Percentiles rank a stretch among this genome's conserved stretches.
These are phyloP conservation scores for Chymomyza costata DNA, from an alignment of 1,140 invertebrate species.

Conservation along the genomic window DNA sequence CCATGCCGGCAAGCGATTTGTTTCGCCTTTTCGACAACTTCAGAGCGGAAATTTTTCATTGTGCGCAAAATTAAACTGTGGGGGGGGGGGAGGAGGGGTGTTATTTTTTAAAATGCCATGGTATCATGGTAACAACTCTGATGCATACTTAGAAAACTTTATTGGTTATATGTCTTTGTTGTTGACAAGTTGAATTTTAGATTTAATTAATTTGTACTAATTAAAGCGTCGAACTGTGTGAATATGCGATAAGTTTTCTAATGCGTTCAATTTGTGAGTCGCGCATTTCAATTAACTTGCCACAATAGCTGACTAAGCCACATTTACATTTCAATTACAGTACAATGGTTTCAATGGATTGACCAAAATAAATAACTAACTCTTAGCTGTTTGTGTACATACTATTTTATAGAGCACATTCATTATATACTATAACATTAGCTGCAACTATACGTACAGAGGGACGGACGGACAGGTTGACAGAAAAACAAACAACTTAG, in stretches of 20 bases:
- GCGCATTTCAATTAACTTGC: constrained; percentile 23
- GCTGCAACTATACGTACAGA: no score
- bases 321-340: constrained; percentile 66
- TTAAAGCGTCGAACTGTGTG: no score
- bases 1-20: neutral
- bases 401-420: constrained; percentile 45
- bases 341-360: constrained; percentile 24
- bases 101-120: constrained; percentile 24
- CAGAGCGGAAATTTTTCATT: constrained; percentile 7
- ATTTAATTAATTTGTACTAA: no score
- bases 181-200: no score
- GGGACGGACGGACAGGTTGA: constrained; percentile 19
- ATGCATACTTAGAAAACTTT: no score
- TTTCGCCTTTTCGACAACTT: constrained; percentile 21
- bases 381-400: neutral
- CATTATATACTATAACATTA: no score
- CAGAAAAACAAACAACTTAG: constrained; percentile 13
- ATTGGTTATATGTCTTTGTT: no score
- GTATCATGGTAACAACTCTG: constrained; percentile 33
- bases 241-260: no score
- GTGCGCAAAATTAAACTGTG: constrained; percentile 22
- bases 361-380: constrained; percentile 24
- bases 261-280: no score
- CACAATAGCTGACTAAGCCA: constrained; percentile 3
- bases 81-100: no score